Evolutionary conservation across 2,113 vertebrate genomes (phyloP), one percentile per base, ranked within the genome.

Genomic region (Scortum barcoo): DNA sequence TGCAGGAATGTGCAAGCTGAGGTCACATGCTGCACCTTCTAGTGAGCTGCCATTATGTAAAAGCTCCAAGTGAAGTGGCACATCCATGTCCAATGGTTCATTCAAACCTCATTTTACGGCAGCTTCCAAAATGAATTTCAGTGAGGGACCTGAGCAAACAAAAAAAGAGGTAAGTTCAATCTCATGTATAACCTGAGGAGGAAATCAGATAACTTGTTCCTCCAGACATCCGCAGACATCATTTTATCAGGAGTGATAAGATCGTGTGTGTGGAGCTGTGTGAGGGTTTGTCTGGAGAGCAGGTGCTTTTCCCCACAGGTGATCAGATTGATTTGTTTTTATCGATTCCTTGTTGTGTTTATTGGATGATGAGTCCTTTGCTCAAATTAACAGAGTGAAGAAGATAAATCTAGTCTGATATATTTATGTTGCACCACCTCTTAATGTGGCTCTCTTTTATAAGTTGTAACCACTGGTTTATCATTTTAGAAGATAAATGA

Each of bases 1-100:
- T 61, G 54, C 17, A 19, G 12, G 30, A 53, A n/a, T n/a, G n/a
- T n/a, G n/a, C n/a, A n/a, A n/a, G 72, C 54, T 66, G 3, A 57
- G 72, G 77, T 92, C 86, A 88, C 84, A 75, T 65, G 86, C 76
- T 89, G 84, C 84, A 90, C 90, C 86, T 86, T 83, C 50, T 73
- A 72, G 56, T 19, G 58, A 63, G 53, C 58, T 22, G 24, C 28
- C 40, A 44, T 80, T 83, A 78, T 77, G 28, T 44, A 60, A 75
- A 4, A 9, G 12, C 36, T 61, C 26, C 7, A 2, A 6, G 62
- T 62, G 24, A 68, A 54, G 73, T 30, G 66, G 68, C 71, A 62
- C 48, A 78, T 72, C 62, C 30, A 68, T 81, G 58, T 66, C 16
- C 48, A 40, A 68, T 57, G 19, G 11, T 76, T 78, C 12, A 33